phyloP scores from a whole-genome alignment of 2,888 invertebrate species.

The Synanthedon vespiformis region DNA sequence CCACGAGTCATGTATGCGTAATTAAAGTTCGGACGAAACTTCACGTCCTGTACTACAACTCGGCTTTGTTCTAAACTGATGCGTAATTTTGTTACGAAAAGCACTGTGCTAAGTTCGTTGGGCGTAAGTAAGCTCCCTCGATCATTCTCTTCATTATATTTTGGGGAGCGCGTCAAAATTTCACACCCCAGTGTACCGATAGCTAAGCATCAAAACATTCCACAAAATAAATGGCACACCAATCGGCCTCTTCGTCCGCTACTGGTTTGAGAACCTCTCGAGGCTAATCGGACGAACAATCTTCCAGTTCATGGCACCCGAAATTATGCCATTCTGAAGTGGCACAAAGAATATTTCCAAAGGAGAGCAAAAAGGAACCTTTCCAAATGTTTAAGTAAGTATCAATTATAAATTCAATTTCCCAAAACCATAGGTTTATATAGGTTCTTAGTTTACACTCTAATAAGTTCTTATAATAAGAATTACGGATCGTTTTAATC shows the following conservation, averaged over 20 bases:
- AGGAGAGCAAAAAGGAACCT: slow-evolving; percentile 4
- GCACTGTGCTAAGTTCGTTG: slow-evolving; percentile 13
- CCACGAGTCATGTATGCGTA: slow-evolving; percentile 40
- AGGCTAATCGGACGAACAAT: slow-evolving; percentile 37
- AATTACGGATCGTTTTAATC: no score
- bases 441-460: no score
- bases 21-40: slow-evolving; percentile 42
- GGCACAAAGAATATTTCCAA: slow-evolving; percentile 37
- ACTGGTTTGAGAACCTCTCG: slow-evolving; percentile 15
- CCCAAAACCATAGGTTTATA: no score
- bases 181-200: no score
- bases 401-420: no score
- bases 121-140: slow-evolving; percentile 11
- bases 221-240: no score
- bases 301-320: slow-evolving; percentile 28
- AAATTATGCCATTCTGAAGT: slow-evolving; percentile 31
- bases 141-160: slow-evolving; percentile 8
- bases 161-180: neutral
- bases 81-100: slow-evolving; percentile 13
- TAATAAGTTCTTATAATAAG: no score
- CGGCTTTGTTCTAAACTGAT: slow-evolving; percentile 9
- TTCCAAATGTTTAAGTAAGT: no score
- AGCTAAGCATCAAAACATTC: no score
- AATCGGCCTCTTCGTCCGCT: neutral
- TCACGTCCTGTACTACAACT: slow-evolving; percentile 11